Evolutionary conservation across 2,797 vertebrate species (phyloP).

Genomic region (Allobates femoralis): DNA sequence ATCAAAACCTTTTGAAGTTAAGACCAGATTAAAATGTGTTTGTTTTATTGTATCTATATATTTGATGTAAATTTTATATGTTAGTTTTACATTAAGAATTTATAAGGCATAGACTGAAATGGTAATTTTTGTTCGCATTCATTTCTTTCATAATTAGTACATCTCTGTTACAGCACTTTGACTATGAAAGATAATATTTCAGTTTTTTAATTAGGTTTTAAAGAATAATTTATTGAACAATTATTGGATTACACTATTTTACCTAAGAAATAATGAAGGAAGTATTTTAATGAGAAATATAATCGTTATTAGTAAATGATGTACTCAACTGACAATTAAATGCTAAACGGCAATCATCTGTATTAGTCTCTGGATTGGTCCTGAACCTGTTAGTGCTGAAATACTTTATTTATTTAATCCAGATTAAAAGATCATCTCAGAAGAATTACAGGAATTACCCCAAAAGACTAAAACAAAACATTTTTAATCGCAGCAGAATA

Average conservation of each 20-base stretch:
- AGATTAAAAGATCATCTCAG: background rate
- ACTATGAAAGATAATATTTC: constrained; percentile 84
- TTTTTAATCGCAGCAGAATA: background rate
- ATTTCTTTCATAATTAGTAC: constrained; percentile 85
- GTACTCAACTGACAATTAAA: constrained; percentile 82
- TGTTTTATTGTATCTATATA: constrained; percentile 86
- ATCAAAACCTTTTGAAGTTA: constrained; percentile 81
- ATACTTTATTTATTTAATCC: constrained; percentile 11
- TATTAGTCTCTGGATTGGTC: constrained; percentile 44
- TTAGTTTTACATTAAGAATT: constrained; percentile 89
- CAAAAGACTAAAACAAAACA: background rate
- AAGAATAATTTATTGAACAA: constrained; percentile 86
- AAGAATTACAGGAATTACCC: background rate
- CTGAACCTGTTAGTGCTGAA: constrained; percentile 43
- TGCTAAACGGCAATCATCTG: constrained; percentile 68
- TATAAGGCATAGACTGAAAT: constrained; percentile 84
- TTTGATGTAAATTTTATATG: constrained; percentile 87
- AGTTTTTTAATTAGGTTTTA: constrained; percentile 85
- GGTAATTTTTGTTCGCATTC: constrained; percentile 82
- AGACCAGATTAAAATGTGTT: constrained; percentile 84
- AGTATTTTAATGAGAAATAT: constrained; percentile 85
- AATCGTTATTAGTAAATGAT: constrained; percentile 86
- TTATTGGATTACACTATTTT: constrained; percentile 82
- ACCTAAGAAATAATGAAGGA: constrained; percentile 85
- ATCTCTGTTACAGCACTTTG: constrained; percentile 80